Evolutionary conservation across 2,113 vertebrate species (phyloP).

Genomic region (Daubentonia madagascariensis): DNA sequence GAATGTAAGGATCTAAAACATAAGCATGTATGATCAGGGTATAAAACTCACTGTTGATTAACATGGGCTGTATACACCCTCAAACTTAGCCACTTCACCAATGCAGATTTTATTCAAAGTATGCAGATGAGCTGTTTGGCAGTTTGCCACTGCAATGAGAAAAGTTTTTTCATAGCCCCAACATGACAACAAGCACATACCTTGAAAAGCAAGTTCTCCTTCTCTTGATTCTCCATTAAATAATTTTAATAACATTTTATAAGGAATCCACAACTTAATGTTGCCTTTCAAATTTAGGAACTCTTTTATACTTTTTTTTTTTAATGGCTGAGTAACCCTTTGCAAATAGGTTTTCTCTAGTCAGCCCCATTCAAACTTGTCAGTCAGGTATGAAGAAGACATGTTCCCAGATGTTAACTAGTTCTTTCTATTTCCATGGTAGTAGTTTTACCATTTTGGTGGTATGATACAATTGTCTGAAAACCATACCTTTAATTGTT

Average conservation of each 20-base stretch:
- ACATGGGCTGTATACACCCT: background rate
- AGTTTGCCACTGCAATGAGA: background rate
- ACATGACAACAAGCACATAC: background rate
- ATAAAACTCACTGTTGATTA: background rate
- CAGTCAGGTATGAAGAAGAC: background rate
- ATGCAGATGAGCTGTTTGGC: background rate
- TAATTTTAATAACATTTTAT: conserved; percentile 9
- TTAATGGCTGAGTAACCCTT: background rate
- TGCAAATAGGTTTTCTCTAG: background rate
- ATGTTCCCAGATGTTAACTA: background rate
- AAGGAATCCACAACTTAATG: background rate
- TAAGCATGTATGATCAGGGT: background rate
- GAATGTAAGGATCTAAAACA: background rate
- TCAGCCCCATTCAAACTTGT: background rate
- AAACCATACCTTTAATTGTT: background rate
- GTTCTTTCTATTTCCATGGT: background rate
- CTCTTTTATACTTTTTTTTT: background rate
- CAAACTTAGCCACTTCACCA: background rate
- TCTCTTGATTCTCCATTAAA: background rate
- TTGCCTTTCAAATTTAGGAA: conserved; percentile 19
- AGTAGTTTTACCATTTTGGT: background rate
- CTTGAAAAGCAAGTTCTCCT: background rate
- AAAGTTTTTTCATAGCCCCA: background rate
- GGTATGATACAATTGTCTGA: background rate
- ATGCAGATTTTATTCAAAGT: background rate